phyloP scores from a whole-genome alignment of 1,140 invertebrate species.

The Apocrypta bakeri region DNA sequence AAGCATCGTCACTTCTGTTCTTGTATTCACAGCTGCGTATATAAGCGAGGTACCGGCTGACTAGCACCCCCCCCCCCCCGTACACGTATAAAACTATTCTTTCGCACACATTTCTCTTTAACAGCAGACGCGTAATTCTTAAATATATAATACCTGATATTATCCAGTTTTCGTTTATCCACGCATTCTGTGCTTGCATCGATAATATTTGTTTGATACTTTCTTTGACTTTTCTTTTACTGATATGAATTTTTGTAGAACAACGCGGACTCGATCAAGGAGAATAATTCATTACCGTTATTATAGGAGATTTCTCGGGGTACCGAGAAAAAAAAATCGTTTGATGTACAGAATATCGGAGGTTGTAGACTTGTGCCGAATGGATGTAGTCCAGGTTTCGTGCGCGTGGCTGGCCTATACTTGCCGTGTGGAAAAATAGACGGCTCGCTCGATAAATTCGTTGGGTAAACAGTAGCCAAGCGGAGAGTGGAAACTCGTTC shows the following conservation, averaged over 20 bases:
- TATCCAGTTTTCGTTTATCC: not conserved
- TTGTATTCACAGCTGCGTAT: not conserved
- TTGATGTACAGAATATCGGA: too few relatives aligned
- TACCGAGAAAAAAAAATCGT: too few relatives aligned
- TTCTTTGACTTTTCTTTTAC: too few relatives aligned
- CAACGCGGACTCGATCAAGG: too few relatives aligned
- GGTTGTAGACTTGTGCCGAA: not conserved
- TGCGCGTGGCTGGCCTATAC: not conserved
- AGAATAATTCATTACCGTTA: too few relatives aligned
- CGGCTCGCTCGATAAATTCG: constrained; percentile 11
- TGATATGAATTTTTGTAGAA: too few relatives aligned
- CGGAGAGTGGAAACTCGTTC: not conserved
- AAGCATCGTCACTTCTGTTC: not conserved
- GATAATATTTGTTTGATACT: not conserved
- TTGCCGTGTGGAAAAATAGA: constrained; percentile 5
- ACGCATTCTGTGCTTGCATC: not conserved
- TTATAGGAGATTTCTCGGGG: too few relatives aligned
- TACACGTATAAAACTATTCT: not conserved
- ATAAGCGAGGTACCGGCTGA: not conserved
- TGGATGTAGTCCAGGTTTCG: not conserved
- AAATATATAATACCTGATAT: not conserved
- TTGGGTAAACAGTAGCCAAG: not conserved
- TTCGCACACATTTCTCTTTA: not conserved
- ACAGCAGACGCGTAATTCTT: not conserved
- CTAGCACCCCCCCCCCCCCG: too few relatives aligned